These are phyloP conservation scores for Lytechinus variegatus DNA, from an alignment of 35 echinoderm and acorn worm species.

Conservation along the genomic window DNA sequence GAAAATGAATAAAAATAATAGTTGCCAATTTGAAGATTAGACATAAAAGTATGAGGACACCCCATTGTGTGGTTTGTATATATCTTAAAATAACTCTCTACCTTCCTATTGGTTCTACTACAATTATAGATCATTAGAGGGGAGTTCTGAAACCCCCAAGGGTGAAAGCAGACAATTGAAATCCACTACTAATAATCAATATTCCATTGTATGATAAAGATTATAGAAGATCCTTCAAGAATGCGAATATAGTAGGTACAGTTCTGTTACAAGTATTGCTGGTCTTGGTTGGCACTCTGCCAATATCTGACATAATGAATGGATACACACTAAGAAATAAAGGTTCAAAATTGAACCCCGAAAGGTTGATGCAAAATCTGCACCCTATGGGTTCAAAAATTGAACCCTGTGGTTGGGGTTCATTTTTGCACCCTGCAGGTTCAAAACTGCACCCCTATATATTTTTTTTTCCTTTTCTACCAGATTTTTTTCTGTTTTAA, in stretches of 20 bases:
- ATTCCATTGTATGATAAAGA: neutral
- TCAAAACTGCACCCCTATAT: no score
- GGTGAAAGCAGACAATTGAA: neutral
- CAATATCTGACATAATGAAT: neutral
- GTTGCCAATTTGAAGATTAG: neutral
- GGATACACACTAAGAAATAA: no score
- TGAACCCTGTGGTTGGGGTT: no score
- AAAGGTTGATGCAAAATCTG: no score
- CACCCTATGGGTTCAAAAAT: no score
- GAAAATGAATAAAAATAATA: no score
- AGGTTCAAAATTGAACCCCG: no score
- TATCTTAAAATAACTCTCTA: neutral
- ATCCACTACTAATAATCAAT: neutral
- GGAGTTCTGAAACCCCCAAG: neutral
- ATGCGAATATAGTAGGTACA: neutral
- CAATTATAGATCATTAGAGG: neutral
- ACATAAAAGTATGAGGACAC: neutral
- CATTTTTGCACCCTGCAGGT: no score
- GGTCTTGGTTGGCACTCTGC: neutral
- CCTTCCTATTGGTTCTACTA: neutral
- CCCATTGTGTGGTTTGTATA: neutral
- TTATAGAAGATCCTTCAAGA: neutral
- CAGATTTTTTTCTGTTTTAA: no score
- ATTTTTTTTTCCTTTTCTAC: no score
- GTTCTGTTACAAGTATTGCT: neutral